Percentiles rank a stretch among this genome's conserved stretches.
Evolutionary conservation across 2,797 vertebrate genomes (phyloP).

Genomic region (Epinephelus awoara): DNA sequence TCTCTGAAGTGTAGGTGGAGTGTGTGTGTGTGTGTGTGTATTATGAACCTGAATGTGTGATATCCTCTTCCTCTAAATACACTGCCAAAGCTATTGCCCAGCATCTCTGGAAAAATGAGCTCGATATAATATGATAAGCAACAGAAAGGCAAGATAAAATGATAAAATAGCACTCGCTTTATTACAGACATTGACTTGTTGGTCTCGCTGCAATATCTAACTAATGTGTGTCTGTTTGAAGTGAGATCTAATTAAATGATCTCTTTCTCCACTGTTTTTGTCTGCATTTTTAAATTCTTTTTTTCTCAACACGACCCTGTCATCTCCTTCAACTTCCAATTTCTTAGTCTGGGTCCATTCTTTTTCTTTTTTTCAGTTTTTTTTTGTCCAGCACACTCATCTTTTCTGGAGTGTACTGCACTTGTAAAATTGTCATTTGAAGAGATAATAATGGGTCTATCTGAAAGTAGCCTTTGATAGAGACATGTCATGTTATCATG

Average conservation of each 20-base stretch:
- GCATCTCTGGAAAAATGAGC: slow-evolving; percentile 44
- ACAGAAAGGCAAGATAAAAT: slow-evolving; percentile 41
- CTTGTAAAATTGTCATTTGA: slow-evolving; percentile 17
- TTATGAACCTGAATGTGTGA: slow-evolving; percentile 57
- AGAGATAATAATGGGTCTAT: slow-evolving; percentile 3
- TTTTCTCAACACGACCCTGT: slow-evolving; percentile 8
- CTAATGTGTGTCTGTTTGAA: slow-evolving; percentile 44
- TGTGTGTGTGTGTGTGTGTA: slow-evolving; percentile 50
- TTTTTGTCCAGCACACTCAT: neutral
- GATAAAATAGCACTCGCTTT: slow-evolving; percentile 43
- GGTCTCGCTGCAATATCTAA: slow-evolving; percentile 27
- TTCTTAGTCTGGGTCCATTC: slow-evolving; percentile 3
- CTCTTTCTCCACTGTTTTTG: slow-evolving; percentile 31
- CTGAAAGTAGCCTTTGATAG: slow-evolving; percentile 24
- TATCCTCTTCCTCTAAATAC: slow-evolving; percentile 41
- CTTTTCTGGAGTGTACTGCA: slow-evolving; percentile 12
- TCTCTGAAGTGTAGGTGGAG: slow-evolving; percentile 64
- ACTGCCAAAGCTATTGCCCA: slow-evolving; percentile 8
- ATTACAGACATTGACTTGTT: slow-evolving; percentile 46
- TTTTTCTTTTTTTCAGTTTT: neutral
- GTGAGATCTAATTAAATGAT: slow-evolving; percentile 59
- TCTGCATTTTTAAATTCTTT: slow-evolving; percentile 17
- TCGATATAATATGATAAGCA: slow-evolving; percentile 47
- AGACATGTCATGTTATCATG: slow-evolving; percentile 26
- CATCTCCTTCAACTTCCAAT: slow-evolving; percentile 14